Evolutionary conservation across 2,888 invertebrate genomes (phyloP), one percentile per base, ranked within the genome.

Genomic region (Corbicula japonica): DNA sequence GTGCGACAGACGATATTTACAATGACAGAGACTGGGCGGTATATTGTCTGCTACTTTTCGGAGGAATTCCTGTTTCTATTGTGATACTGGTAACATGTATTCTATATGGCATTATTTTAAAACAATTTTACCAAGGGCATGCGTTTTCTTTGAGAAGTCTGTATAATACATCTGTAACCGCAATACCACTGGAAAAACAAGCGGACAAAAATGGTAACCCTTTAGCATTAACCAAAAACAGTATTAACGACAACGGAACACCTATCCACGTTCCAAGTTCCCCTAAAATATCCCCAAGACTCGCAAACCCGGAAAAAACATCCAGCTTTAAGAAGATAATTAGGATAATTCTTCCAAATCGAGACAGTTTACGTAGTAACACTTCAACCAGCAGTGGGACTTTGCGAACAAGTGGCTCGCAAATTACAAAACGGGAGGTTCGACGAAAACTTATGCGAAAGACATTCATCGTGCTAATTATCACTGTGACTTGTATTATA

Each of bases 401-500:
- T 23, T 46, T 83, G 4, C 34, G 69, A 26, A 73, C 70, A 10
- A 83, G 79, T 54, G 71, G 76, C 10, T 76, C 79, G 1, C 54
- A 54, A 12, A 46, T 73, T 2, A 61, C 83, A 0, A 70, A 75
- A 32, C n/a, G 54, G 15, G 75, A 69, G 1, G 73, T 74, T 8
- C 69, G 80, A 1, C 46, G 41, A n/a, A 76, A 71, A 44, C 38
- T 83, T 2, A 68, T 83, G 74, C 44, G 79, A 23, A 83, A 83
- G 54, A 83, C 83, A 26, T 41, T 76, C 15, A 83, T 83, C n/a
- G 76, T 83, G 38, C 48, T 83, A 18, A 77, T 83, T 18, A 83
- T 83, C 5, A 83, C 83, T 1, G 34, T 83, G n/a, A 60, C 76
- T 2, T 83, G 83, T 50, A 83, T 83, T 12, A 38, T 83, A 15